These are phyloP conservation scores for Scolanthus callimorphus DNA, from an alignment of 92 coral and sea anemone genomes.

Conservation along the genomic window DNA sequence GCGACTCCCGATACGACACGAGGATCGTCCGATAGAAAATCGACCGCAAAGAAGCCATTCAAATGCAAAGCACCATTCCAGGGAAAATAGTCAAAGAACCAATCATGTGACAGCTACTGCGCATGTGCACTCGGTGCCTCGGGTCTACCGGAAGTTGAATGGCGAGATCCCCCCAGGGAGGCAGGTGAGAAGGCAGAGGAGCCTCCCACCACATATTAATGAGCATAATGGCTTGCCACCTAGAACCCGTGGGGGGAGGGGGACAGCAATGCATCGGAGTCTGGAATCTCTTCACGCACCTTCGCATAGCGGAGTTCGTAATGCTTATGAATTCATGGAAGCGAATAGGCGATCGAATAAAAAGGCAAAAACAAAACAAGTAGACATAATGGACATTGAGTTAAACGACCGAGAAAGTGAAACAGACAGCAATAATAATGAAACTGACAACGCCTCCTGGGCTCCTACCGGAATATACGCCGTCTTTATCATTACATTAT, in stretches of 20 bases:
- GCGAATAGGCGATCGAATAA: constrained; percentile 17
- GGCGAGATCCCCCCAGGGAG: constrained; percentile 32
- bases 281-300: constrained; percentile 41
- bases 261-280: constrained; percentile 25
- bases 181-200: constrained; percentile 30
- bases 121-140: constrained; percentile 53
- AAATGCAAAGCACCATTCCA: not conserved
- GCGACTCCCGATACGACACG: constrained; percentile 1
- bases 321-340: constrained; percentile 66
- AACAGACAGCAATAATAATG: constrained; percentile 8
- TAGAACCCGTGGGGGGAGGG: constrained; percentile 23
- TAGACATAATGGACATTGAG: constrained; percentile 28
- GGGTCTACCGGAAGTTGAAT: constrained; percentile 40
- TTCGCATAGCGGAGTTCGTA: constrained; percentile 18
- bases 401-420: constrained; percentile 21
- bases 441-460: constrained; percentile 52
- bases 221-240: constrained; percentile 4
- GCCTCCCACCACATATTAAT: constrained; percentile 20
- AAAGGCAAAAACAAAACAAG: constrained; percentile 12
- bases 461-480: constrained; percentile 75
- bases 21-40: constrained; percentile 12
- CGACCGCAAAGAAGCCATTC: constrained; percentile 1
- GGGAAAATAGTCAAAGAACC: constrained; percentile 1
- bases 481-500: constrained; percentile 57
- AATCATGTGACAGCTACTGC: constrained; percentile 44